Evolutionary conservation across 2,113 vertebrate species (phyloP), one percentile per base, ranked within the genome.

Genomic region (Galeopterus variegatus): DNA sequence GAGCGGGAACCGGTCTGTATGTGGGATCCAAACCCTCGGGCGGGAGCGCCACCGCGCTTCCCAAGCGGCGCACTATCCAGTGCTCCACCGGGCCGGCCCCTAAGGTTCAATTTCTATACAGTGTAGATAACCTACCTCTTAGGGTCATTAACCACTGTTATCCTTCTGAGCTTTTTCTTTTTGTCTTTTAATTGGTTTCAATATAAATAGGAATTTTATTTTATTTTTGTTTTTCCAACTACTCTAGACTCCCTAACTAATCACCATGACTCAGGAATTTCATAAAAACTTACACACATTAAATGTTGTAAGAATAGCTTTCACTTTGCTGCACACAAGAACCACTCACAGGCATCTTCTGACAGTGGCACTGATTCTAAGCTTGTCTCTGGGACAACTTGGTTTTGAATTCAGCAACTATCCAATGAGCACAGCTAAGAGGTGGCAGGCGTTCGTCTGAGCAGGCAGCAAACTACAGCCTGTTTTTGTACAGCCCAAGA

Each of bases 211-310:
- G 33, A 79, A n/a, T 56, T 56, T 88, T 58, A 77, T n/a, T 77
- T 56, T 33, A 70, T 13, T 93, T 88, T 83, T 83, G 36, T 36
- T 90, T 87, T 96, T 73, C 52, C 4, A 48, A 54, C 77, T 83
- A 36, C 31, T 56, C 11, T 45, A 50, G 45, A 36, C n/a, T 11
- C 14, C n/a, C 14, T 69, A 1, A 33, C 4, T 80, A 12, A 89
- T 89, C 72, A 84, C 9, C 24, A 54, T 64, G 48, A 95, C 28
- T 65, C 33, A 80, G 24, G 24, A 90, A 82, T 70, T 58, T 79
- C 11, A 65, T n/a, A 64, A 94, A n/a, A 54, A 65, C 26, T 14
- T 65, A 60, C 23, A 56, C 45, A 95, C 33, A 60, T 15, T 72
- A 45, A 28, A 21, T 64, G 65, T 65, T 89, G 76, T 79, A 69